phyloP scores from a whole-genome alignment of 1,140 invertebrate species.

The Ceratoteleas bidentatus region DNA sequence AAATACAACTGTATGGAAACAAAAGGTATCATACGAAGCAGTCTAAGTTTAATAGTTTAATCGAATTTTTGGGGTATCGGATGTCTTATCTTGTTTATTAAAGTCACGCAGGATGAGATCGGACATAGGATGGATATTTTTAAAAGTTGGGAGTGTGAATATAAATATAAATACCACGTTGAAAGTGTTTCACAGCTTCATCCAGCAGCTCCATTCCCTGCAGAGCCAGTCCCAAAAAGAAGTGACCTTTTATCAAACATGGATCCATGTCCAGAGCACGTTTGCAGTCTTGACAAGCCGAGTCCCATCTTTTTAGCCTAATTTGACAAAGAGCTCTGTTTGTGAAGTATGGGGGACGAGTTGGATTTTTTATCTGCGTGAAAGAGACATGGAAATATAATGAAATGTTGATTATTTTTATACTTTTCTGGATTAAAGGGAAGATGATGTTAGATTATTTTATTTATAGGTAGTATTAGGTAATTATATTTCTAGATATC shows the following conservation, averaged over 20 bases:
- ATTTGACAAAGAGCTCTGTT: constrained; percentile 97
- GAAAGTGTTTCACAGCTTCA: constrained; percentile 97
- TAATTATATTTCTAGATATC: neutral
- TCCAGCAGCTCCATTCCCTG: constrained; percentile 93
- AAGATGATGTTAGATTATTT: neutral
- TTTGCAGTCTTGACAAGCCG: constrained; percentile 93
- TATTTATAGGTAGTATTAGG: neutral
- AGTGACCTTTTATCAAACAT: constrained; percentile 95
- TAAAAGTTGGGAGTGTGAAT: neutral
- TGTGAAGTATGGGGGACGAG: constrained; percentile 95
- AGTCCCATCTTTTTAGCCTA: constrained; percentile 94
- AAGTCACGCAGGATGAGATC: neutral
- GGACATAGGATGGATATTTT: neutral
- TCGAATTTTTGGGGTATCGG: constrained; percentile 37
- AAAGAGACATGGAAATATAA: neutral
- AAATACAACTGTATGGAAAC: constrained; percentile 10
- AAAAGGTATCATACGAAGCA: neutral
- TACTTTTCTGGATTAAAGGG: neutral
- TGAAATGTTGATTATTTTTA: too few species aligned
- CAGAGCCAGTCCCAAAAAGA: constrained; percentile 95
- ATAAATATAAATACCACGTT: constrained; percentile 86
- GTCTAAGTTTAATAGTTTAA: constrained; percentile 26
- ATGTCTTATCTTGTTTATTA: constrained; percentile 1
- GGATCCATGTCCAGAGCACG: constrained; percentile 93
- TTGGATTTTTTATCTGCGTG: constrained; percentile 94